These are phyloP conservation scores for Acipenser ruthenus DNA, from an alignment of 2,797 vertebrate species.

Conservation along the genomic window DNA sequence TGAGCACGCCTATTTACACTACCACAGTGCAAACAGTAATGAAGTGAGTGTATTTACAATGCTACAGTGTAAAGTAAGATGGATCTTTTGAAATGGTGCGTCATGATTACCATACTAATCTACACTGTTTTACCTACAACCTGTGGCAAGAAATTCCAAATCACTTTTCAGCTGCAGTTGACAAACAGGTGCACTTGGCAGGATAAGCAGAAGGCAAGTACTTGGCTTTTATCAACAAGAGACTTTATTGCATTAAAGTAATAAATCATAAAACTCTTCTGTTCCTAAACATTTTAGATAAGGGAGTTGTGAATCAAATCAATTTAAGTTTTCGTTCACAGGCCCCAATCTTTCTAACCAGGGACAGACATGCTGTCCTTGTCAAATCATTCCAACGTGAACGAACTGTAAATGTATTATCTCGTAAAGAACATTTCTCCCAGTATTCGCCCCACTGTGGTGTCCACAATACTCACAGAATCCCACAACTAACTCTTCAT, in stretches of 20 bases:
- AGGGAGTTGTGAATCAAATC: conserved; percentile 73
- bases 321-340: conserved; percentile 63
- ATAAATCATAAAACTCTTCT: conserved; percentile 80
- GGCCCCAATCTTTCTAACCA: conserved; percentile 52
- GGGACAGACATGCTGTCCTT: conserved; percentile 51
- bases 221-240: conserved; percentile 58
- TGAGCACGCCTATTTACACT: too few relatives aligned
- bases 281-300: conserved; percentile 77
- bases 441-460: conserved; percentile 16
- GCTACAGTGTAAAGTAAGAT: too few relatives aligned
- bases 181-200: conserved; percentile 42
- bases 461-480: too few relatives aligned
- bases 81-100: conserved; percentile 22
- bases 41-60: too few relatives aligned
- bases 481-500: too few relatives aligned
- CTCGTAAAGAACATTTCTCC: conserved; percentile 32
- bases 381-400: conserved; percentile 57
- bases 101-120: conserved; percentile 66
- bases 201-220: conserved; percentile 49
- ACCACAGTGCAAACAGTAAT: too few relatives aligned
- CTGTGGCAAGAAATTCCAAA: conserved; percentile 67
- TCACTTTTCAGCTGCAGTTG: conserved; percentile 45
- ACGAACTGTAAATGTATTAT: conserved; percentile 60
- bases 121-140: conserved; percentile 50
- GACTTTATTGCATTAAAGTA: conserved; percentile 65